Evolutionary conservation across 2,113 vertebrate species (phyloP).

Genomic region (Lasiurus borealis): DNA sequence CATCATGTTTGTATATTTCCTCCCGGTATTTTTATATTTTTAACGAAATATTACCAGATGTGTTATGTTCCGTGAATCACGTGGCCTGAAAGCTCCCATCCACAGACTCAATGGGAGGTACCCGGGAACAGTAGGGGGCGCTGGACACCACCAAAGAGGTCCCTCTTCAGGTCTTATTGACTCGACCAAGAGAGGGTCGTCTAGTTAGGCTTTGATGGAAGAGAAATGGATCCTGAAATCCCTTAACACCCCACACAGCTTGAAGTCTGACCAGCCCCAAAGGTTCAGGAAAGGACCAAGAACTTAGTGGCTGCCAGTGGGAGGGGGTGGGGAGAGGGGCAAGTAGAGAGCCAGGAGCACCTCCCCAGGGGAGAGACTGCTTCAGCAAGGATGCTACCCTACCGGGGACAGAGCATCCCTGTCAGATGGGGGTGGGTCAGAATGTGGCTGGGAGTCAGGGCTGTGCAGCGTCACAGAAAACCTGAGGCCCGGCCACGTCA

Average conservation of each 20-base stretch:
- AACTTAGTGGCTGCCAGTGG: not conserved
- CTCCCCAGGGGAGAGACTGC: fast-evolving
- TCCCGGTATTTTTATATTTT: not conserved
- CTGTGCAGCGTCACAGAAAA: fast-evolving
- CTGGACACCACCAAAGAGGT: not conserved
- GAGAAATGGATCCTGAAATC: not conserved
- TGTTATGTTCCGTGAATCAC: not conserved
- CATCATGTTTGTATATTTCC: not conserved
- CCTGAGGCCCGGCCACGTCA: fast-evolving
- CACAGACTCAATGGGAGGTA: not conserved
- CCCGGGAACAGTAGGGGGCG: fast-evolving
- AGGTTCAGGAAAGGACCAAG: not conserved
- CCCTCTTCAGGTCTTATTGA: not conserved
- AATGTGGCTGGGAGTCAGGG: not conserved
- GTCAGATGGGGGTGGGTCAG: not conserved
- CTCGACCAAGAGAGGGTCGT: not conserved
- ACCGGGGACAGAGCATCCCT: not conserved
- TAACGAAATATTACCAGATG: not conserved
- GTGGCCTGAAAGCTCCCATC: not conserved
- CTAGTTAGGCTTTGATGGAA: not conserved
- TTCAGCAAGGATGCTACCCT: not conserved
- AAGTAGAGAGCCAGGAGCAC: fast-evolving
- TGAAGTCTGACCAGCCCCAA: not conserved
- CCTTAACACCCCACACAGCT: not conserved
- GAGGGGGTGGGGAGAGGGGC: fast-evolving